Conservation (phyloP, 2,888 invertebrate genomes). For the Caenorhabditis afra region DNA sequence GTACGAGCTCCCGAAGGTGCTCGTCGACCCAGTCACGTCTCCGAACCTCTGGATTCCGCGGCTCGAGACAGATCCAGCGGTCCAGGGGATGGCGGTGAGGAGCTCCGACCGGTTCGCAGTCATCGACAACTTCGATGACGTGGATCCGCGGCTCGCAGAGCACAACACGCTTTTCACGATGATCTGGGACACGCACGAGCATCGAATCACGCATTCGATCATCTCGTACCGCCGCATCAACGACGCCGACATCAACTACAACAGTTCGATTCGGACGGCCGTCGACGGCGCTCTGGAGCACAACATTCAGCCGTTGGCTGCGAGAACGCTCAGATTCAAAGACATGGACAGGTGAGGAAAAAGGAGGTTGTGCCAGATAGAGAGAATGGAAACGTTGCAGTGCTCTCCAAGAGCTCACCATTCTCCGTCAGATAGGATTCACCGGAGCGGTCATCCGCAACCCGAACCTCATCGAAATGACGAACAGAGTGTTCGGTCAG, state of each 20-base stretch:
- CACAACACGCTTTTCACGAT: constrained; percentile 35
- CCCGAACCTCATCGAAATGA: constrained; percentile 55
- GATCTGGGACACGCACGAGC: constrained; percentile 38
- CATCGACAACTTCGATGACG: constrained; percentile 7
- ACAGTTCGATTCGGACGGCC: constrained; percentile 41
- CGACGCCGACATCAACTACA: constrained; percentile 45
- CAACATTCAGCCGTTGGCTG: constrained; percentile 47
- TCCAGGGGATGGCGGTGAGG: constrained; percentile 33
- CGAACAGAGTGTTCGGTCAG: constrained; percentile 45
- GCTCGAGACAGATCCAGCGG: constrained; percentile 5
- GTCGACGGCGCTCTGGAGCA: constrained; percentile 24
- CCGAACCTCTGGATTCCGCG: constrained; percentile 29
- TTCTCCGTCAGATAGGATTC: constrained; percentile 55
- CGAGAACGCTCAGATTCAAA: constrained; percentile 31
- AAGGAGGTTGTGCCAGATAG: too few species aligned
- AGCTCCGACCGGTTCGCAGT: background rate
- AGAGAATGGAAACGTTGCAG: constrained; percentile 27
- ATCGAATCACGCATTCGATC: constrained; percentile 47
- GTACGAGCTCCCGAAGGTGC: constrained; percentile 25
- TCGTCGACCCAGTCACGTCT: constrained; percentile 38
- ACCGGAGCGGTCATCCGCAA: constrained; percentile 57
- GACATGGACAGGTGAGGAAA: constrained; percentile 41
- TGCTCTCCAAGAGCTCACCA: constrained; percentile 38
- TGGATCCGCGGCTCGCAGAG: constrained; percentile 11
- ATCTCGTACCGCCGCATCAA: constrained; percentile 52